A percentile compares a stretch with the other conserved stretches of the same genome.
Conservation (phyloP, 2,113 vertebrate genomes). For the Fukomys damarensis region DNA sequence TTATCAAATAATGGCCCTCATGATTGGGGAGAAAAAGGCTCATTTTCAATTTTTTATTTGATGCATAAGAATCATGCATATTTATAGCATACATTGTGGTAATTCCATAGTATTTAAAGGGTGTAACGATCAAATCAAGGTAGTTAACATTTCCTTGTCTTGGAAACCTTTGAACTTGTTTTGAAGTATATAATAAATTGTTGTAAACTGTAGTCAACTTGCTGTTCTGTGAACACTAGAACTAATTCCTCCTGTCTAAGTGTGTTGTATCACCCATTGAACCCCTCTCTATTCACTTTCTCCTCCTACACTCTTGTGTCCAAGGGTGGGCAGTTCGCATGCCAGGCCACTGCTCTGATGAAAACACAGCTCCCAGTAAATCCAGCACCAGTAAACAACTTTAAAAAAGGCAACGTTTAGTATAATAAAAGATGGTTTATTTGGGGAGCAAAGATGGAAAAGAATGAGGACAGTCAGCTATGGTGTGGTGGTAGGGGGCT, state of each 20-base stretch:
- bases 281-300: neutral
- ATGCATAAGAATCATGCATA: neutral
- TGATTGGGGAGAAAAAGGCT: neutral
- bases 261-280: neutral
- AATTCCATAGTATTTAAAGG: neutral
- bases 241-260: neutral
- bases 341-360: neutral
- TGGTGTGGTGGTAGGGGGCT: neutral
- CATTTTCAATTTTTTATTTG: neutral
- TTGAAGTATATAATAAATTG: neutral
- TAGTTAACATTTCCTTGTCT: neutral
- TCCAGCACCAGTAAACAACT: neutral
- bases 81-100: neutral
- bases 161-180: neutral
- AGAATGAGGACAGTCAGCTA: neutral
- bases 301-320: neutral
- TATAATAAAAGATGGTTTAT: neutral
- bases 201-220: neutral
- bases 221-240: neutral
- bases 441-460: neutral
- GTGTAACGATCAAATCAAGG: no score
- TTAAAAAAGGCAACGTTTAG: neutral
- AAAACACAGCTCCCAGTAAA: neutral
- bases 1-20: neutral
- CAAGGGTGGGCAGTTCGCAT: neutral